Evolutionary conservation across 1,140 invertebrate genomes (phyloP).

Genomic region (Lepidurus apus): DNA sequence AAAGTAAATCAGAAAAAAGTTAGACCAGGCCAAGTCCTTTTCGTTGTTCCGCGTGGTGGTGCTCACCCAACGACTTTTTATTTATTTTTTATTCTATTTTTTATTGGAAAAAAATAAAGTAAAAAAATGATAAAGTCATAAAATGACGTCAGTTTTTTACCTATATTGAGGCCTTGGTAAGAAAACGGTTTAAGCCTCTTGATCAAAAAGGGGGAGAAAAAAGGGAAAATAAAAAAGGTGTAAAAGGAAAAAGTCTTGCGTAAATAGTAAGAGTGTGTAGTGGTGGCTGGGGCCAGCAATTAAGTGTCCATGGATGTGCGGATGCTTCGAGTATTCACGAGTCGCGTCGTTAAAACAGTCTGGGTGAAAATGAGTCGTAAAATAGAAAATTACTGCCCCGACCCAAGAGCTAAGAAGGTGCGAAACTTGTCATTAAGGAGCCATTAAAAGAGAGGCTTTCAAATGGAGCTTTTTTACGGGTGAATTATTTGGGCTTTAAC

Average conservation of each 20-base stretch:
- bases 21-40: background rate
- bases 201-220: background rate
- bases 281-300: background rate
- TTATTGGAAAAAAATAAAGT: background rate
- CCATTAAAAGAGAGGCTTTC: background rate
- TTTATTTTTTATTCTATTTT: background rate
- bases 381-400: background rate
- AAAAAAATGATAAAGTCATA: slow-evolving; percentile 22
- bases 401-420: slow-evolving; percentile 1
- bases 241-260: background rate
- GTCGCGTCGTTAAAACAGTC: background rate
- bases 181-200: background rate
- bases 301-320: background rate
- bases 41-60: background rate
- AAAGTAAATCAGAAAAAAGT: background rate
- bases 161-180: background rate
- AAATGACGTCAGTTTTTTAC: background rate
- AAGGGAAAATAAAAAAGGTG: background rate
- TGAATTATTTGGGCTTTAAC: background rate
- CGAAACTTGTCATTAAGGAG: slow-evolving; percentile 15
- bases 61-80: no score
- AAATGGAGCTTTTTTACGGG: background rate
- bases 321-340: background rate
- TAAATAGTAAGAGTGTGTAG: background rate
- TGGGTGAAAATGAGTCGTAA: slow-evolving; percentile 10